Percentiles rank a stretch among this genome's conserved stretches.
Evolutionary conservation across 1,140 invertebrate genomes (phyloP).

Genomic region (Melanaphis sacchari): DNA sequence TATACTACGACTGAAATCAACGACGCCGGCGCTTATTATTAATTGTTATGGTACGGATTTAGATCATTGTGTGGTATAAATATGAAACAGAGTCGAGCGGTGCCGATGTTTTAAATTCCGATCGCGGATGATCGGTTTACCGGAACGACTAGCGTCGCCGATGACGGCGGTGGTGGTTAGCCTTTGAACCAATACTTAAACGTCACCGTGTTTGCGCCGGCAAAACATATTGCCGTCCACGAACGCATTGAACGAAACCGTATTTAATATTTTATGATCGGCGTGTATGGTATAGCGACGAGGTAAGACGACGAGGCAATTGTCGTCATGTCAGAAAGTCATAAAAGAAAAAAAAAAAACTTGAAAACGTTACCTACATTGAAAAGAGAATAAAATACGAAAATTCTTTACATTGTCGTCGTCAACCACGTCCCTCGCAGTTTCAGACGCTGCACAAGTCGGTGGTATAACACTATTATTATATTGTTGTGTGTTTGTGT

Average conservation of each 20-base stretch:
- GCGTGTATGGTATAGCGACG: neutral
- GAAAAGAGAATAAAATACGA: neutral
- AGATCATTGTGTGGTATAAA: neutral
- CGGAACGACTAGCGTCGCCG: neutral
- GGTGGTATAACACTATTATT: neutral
- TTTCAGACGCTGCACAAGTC: conserved; percentile 14
- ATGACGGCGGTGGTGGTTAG: neutral
- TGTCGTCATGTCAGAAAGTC: neutral
- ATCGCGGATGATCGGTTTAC: neutral
- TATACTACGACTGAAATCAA: neutral
- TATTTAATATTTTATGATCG: neutral
- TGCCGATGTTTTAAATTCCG: neutral
- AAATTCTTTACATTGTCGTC: conserved; percentile 36
- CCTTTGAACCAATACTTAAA: neutral
- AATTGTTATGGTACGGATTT: neutral
- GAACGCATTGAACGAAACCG: neutral
- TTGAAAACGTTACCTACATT: neutral
- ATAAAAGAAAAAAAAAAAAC: conserved; percentile 24
- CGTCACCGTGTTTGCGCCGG: neutral
- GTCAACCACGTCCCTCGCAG: neutral
- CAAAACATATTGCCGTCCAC: neutral
- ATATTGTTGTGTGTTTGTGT: neutral
- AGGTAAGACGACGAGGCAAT: neutral
- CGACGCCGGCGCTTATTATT: neutral
- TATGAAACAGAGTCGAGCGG: neutral